Evolutionary conservation across 2,113 vertebrate genomes (phyloP).

Genomic region (Hippocampus guttulatus): DNA sequence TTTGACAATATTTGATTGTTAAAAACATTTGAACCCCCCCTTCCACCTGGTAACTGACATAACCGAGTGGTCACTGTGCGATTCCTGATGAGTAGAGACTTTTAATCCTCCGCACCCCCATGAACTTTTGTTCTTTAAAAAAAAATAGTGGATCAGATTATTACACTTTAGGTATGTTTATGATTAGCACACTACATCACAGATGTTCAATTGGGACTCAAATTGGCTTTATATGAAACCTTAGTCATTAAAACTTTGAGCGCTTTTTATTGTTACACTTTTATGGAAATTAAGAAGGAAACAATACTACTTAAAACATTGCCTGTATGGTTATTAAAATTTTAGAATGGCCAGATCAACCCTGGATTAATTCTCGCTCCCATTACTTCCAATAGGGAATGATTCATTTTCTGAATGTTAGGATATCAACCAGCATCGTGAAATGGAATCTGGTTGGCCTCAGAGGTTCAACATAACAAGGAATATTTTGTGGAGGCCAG

Average conservation of each 20-base stretch:
- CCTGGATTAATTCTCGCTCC: not conserved
- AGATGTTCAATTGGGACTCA: not conserved
- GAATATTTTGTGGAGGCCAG: not conserved
- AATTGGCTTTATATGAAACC: not conserved
- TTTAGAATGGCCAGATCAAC: too few species aligned
- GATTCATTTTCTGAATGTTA: not conserved
- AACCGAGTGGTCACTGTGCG: too few species aligned
- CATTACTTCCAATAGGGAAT: not conserved
- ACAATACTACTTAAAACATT: too few species aligned
- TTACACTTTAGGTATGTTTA: not conserved
- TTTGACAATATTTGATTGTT: not conserved
- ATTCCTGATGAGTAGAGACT: not conserved
- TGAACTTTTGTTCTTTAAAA: too few species aligned
- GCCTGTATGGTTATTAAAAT: too few species aligned
- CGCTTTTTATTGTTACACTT: not conserved
- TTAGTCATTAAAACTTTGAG: not conserved
- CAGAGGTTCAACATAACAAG: not conserved
- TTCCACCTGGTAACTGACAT: too few species aligned
- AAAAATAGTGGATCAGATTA: not conserved
- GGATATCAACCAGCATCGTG: not conserved
- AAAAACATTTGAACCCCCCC: not conserved
- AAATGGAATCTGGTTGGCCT: not conserved
- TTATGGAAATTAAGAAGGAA: too few species aligned
- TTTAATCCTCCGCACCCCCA: not conserved
- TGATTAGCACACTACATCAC: not conserved